Base-by-base conservation (phyloP, 1,140 invertebrate genomes). In the Nasonia longicornis region DNA sequence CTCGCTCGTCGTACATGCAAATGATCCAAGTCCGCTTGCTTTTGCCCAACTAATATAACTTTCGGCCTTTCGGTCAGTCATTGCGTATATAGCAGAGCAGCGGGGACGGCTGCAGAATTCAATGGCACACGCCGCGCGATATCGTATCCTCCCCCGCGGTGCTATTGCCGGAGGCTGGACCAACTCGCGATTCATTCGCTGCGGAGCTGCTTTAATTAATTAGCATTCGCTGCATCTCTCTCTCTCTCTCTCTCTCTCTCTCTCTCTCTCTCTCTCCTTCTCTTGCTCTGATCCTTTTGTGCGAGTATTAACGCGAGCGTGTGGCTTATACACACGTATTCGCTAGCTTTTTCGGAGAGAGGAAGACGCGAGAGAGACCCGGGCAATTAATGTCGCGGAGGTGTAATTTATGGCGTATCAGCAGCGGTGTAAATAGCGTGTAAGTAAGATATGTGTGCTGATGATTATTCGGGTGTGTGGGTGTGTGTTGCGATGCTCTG, bases 341-440 rank as follows among this genome's bases (percentile, higher is more conserved):
- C 66, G 29, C 20, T 29, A 20, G 52, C 52, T n/a, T 58, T 58
- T 58, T 58, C 31, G 14, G 7, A 29, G 20, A 48, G 67, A 48
- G 67, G 14, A 78, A 67, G 76, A 31, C 64, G 16, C 31, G 52
- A 80, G 38, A 42, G 38, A 42, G 38, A 35, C 38, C 42, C 12
- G 69, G n/a, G 79, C 72, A 75, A 80, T 80, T 80, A 75, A 80
- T 75, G 79, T 80, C 79, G 71, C 45, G 11, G 58, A 31, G 31
- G 0, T 22, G n/a, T 80, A 80, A 80, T 80, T 80, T 80, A 80
- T 74, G 78, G 64, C 26, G 70, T 66, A 80, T 80, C 58, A 74
- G 70, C 42, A 22, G 48, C 22, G 64, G 26, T 72, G 69, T 79
- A 79, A 79, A 73, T 79, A 52, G 77, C 77, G 77, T 72, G 77